Evolutionary conservation across 92 coral and sea anemone species (phyloP).

Genomic region (Anthopleura xanthogrammica): DNA sequence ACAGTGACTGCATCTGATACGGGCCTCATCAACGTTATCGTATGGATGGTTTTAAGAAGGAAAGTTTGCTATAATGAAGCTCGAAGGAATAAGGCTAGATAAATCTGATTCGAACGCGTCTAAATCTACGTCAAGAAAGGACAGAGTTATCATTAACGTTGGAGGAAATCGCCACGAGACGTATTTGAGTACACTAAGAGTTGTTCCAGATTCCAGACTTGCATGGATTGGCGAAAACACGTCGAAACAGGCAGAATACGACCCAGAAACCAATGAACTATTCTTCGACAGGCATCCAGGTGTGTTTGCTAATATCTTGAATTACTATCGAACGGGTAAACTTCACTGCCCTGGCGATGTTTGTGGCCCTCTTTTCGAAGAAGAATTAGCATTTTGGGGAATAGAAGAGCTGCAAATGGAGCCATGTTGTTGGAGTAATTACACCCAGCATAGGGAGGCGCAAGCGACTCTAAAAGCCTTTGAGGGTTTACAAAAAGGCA

Average conservation of each 20-base stretch:
- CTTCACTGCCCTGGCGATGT: slow-evolving; percentile 98
- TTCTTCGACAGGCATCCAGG: slow-evolving; percentile 98
- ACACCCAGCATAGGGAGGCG: slow-evolving; percentile 95
- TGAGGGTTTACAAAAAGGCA: slow-evolving; percentile 80
- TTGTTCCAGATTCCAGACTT: slow-evolving; percentile 92
- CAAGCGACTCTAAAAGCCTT: slow-evolving; percentile 92
- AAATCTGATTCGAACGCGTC: slow-evolving; percentile 70
- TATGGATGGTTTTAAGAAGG: slow-evolving; percentile 16
- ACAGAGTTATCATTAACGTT: slow-evolving; percentile 83
- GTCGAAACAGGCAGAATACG: slow-evolving; percentile 85
- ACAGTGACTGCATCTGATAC: slow-evolving; percentile 9
- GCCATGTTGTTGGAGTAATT: slow-evolving; percentile 99
- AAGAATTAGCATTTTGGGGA: slow-evolving; percentile 96
- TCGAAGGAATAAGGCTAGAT: slow-evolving; percentile 39
- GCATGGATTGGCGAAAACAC: slow-evolving; percentile 99
- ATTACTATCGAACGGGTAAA: slow-evolving; percentile 97
- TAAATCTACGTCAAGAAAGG: slow-evolving; percentile 71
- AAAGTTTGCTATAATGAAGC: slow-evolving; percentile 24
- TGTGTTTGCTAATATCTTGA: slow-evolving; percentile 81
- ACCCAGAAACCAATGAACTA: slow-evolving; percentile 86
- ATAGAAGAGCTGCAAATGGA: slow-evolving; percentile 99
- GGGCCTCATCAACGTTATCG: background rate
- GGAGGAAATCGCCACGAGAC: slow-evolving; percentile 99
- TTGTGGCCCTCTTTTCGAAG: slow-evolving; percentile 97
- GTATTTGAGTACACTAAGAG: slow-evolving; percentile 87